phyloP scores from a whole-genome alignment of 2,113 vertebrate species.

The Callaeas wilsoni region DNA sequence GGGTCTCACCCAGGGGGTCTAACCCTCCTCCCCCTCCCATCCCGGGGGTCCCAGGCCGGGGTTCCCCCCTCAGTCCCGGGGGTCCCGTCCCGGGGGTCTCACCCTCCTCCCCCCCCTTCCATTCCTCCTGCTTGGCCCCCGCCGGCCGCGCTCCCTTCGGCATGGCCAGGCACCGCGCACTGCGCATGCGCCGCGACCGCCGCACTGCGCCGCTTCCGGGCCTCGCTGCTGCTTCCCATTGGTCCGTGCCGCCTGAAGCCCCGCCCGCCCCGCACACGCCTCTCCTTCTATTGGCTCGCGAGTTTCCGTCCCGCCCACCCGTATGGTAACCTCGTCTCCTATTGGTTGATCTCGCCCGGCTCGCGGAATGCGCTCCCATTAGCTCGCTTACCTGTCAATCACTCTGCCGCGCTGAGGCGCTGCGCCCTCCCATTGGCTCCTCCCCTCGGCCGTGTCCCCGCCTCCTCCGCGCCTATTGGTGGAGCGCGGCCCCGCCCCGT shows the following conservation, averaged over 20 bases:
- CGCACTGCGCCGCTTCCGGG: neutral
- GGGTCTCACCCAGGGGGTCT: no score
- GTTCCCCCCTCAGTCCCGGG: no score
- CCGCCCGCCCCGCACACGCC: accelerated
- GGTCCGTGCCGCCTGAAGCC: accelerated
- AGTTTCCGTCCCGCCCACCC: accelerated
- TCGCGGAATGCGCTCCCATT: accelerated
- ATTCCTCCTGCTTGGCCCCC: neutral
- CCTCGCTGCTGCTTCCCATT: neutral
- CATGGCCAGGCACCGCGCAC: neutral
- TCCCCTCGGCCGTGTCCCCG: neutral
- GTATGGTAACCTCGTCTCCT: accelerated
- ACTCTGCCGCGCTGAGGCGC: accelerated
- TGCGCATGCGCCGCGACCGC: neutral
- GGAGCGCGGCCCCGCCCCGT: neutral
- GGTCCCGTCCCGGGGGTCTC: neutral
- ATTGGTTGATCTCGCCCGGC: neutral
- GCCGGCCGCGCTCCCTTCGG: neutral
- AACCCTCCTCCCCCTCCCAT: no score
- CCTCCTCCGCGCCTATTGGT: neutral
- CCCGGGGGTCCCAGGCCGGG: no score
- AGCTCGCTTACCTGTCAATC: accelerated
- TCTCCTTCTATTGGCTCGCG: accelerated
- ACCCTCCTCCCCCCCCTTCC: neutral
- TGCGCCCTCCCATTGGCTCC: neutral